Percentiles rank a stretch among this genome's conserved stretches.
These are phyloP conservation scores for Leptothorax acervorum DNA, from an alignment of 2,888 invertebrate genomes.

Conservation along the genomic window DNA sequence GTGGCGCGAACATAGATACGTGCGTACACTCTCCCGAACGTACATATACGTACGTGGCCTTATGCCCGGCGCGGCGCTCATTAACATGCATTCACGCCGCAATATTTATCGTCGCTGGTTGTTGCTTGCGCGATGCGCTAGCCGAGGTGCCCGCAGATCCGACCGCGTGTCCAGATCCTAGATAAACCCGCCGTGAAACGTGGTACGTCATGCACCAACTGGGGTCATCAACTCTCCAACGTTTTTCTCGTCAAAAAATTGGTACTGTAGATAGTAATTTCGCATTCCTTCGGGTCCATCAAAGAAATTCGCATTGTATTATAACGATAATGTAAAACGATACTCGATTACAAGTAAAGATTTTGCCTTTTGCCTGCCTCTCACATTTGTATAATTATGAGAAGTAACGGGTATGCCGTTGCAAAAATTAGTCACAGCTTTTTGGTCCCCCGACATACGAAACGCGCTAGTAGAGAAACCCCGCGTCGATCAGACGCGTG, in stretches of 20 bases:
- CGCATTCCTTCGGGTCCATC: neutral
- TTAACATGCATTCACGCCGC: slow-evolving; percentile 84
- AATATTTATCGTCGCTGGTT: slow-evolving; percentile 80
- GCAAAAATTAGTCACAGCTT: neutral
- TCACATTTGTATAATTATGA: neutral
- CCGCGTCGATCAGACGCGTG: slow-evolving; percentile 13
- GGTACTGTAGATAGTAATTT: neutral
- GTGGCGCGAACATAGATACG: slow-evolving; percentile 51
- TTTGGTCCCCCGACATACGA: too few relatives aligned
- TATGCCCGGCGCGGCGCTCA: slow-evolving; percentile 73
- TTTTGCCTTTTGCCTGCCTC: too few relatives aligned
- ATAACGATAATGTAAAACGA: neutral
- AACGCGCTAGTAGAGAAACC: neutral
- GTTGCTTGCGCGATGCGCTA: slow-evolving; percentile 47
- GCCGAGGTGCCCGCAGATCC: slow-evolving; percentile 59
- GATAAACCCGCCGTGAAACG: slow-evolving; percentile 76
- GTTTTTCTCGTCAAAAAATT: slow-evolving; percentile 22
- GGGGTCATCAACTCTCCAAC: slow-evolving; percentile 27
- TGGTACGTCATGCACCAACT: slow-evolving; percentile 63
- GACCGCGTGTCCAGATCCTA: slow-evolving; percentile 80
- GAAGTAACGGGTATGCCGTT: neutral
- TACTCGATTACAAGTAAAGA: neutral
- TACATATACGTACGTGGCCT: slow-evolving; percentile 43
- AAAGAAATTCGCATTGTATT: slow-evolving; percentile 3
- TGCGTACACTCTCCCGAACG: slow-evolving; percentile 33